Conservation (phyloP, 1,140 invertebrate genomes). For the Psilanteris sp. region DNA sequence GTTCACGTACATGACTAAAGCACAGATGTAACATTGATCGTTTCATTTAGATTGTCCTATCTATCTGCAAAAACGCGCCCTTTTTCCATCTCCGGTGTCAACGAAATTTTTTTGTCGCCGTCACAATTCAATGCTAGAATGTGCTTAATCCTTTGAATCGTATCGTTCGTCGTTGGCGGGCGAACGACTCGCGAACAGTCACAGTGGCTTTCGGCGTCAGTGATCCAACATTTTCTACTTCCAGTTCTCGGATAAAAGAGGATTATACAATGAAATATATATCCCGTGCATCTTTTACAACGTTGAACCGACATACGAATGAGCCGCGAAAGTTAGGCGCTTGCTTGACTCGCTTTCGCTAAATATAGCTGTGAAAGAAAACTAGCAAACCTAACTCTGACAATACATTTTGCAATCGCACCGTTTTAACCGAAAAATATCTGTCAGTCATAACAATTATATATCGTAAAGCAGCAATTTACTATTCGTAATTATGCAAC, state of each 20-base stretch:
- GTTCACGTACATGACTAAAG: too few relatives aligned
- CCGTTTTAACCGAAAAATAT: conserved; percentile 60
- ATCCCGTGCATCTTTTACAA: conserved; percentile 63
- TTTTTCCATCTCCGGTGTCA: conserved; percentile 11
- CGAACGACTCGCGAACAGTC: conserved; percentile 43
- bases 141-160: conserved; percentile 51
- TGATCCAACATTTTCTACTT: conserved; percentile 57
- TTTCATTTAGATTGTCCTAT: conserved; percentile 3
- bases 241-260: conserved; percentile 61
- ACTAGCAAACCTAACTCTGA: conserved; percentile 63
- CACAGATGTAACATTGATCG: background rate
- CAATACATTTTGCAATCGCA: conserved; percentile 71
- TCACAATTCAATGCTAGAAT: conserved; percentile 29
- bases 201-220: conserved; percentile 40
- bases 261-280: conserved; percentile 79
- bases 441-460: conserved; percentile 56
- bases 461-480: conserved; percentile 55
- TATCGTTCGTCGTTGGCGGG: conserved; percentile 59
- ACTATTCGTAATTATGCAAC: conserved; percentile 48
- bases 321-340: conserved; percentile 47
- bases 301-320: conserved; percentile 44
- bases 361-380: conserved; percentile 70
- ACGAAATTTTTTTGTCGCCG: conserved; percentile 17
- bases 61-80: conserved; percentile 7
- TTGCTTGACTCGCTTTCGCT: conserved; percentile 63